A percentile compares a stretch with the other conserved stretches of the same genome.
These are phyloP conservation scores for Prunella fulvescens DNA, from an alignment of 2,113 vertebrate species.

Conservation along the genomic window DNA sequence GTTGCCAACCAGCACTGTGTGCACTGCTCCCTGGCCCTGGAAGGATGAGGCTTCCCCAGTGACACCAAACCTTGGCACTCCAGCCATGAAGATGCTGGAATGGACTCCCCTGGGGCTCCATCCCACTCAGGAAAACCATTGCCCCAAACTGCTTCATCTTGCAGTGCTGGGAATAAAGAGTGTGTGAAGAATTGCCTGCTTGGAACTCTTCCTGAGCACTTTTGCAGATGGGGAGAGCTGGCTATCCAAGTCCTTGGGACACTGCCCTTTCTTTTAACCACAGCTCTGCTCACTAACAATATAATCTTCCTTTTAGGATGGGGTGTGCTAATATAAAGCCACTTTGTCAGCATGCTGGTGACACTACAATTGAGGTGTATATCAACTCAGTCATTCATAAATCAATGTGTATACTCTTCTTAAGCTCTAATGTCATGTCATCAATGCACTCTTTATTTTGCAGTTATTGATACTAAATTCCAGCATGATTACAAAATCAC, in stretches of 20 bases:
- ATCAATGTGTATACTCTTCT: slow-evolving; percentile 10
- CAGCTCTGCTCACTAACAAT: not conserved
- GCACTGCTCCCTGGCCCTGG: not conserved
- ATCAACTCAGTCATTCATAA: slow-evolving; percentile 30
- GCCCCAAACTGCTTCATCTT: not conserved
- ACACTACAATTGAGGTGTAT: slow-evolving; percentile 8
- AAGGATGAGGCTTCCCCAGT: slow-evolving; percentile 16
- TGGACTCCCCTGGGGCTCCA: not conserved
- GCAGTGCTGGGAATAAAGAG: not conserved
- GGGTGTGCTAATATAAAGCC: not conserved
- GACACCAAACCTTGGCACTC: not conserved
- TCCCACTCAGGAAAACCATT: not conserved
- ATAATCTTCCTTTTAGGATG: not conserved
- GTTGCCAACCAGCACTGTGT: not conserved
- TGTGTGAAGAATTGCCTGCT: not conserved
- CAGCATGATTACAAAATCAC: slow-evolving; percentile 60
- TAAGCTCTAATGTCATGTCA: slow-evolving; percentile 35
- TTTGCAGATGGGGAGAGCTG: not conserved
- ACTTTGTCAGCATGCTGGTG: slow-evolving; percentile 37
- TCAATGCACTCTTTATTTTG: slow-evolving; percentile 43
- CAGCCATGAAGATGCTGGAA: not conserved
- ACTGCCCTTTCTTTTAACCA: slow-evolving; percentile 18
- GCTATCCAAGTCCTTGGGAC: not conserved
- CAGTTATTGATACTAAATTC: slow-evolving; percentile 69
- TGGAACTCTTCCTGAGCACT: not conserved